Evolutionary conservation across 2,797 vertebrate genomes (phyloP).

Genomic region (Gymnopithys bicolor): DNA sequence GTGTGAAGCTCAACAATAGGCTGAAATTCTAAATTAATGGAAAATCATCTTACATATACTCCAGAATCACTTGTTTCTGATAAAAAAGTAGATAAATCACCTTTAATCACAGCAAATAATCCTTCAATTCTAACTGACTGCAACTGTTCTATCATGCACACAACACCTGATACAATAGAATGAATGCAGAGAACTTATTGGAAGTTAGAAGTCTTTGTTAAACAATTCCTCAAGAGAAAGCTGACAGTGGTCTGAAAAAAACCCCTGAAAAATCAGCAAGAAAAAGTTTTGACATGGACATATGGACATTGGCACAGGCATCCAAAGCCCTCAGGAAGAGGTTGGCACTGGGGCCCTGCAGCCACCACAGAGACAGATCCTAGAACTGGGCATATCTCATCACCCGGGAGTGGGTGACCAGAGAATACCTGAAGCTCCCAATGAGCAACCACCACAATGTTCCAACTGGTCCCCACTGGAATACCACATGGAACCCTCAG

Average conservation of each 20-base stretch:
- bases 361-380: background rate
- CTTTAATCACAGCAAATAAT: background rate
- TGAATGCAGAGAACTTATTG: background rate
- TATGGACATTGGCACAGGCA: background rate
- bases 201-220: background rate
- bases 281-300: background rate
- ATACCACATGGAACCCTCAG: background rate
- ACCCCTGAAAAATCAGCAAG: background rate
- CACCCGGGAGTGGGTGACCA: background rate
- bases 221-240: background rate
- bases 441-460: background rate
- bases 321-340: background rate
- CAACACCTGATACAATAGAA: background rate
- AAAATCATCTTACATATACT: slow-evolving; percentile 1
- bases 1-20: background rate
- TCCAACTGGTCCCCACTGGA: background rate
- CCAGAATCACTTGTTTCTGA: slow-evolving; percentile 19
- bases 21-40: background rate
- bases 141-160: background rate
- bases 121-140: background rate
- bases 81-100: background rate
- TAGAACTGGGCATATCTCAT: fast-evolving
- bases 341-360: background rate
- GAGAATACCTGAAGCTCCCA: background rate
- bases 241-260: background rate